Base-by-base conservation (phyloP, 2,113 vertebrate species). In the Zapus hudsonius region DNA sequence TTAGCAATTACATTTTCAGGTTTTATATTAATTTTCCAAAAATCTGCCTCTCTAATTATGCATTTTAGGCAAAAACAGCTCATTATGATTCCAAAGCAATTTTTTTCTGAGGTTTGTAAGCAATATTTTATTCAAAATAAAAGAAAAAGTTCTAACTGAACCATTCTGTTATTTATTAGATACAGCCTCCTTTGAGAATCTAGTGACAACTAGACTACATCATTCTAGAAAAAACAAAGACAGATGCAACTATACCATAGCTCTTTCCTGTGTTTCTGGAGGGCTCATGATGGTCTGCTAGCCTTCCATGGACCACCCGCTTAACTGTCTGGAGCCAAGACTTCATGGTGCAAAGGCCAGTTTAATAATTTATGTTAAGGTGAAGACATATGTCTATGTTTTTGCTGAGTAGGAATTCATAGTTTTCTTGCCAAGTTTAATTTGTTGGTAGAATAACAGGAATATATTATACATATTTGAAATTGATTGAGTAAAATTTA, bases 1-100 rank as follows among this genome's bases (percentile, higher is more conserved):
- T 90, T 92, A 93, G 95, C 86, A 96, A 94, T 96, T 95, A 92
- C 2, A 91, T 94, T 96, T 96, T 92, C 84, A 80, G 84, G 22
- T 81, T 90, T 95, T 27, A 87, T 38, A 79, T 89, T 92, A 92
- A 85, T 89, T 96, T 96, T 94, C 67, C 57, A 93, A 81, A 94
- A 83, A 91, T 72, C 57, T 69, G 7, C 27, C 72, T 31, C 42
- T 92, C 36, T 36, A n/a, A 74, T 92, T 94, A 88, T 81, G 36
- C 78, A 27, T 72, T 69, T 44, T 78, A 73, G 16, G n/a, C 52
- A 75, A 40, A 83, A 95, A 83, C 22, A 91, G 29, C 89, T 95
- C 67, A 94, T 79, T 79, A 85, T 66, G 15, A 79, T 87, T 88
- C 47, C 17, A 89, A 85, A 83, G 63, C 12, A 76, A 36, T 70